Base-by-base conservation (phyloP, 1,140 invertebrate species). In the Venturia canescens region DNA sequence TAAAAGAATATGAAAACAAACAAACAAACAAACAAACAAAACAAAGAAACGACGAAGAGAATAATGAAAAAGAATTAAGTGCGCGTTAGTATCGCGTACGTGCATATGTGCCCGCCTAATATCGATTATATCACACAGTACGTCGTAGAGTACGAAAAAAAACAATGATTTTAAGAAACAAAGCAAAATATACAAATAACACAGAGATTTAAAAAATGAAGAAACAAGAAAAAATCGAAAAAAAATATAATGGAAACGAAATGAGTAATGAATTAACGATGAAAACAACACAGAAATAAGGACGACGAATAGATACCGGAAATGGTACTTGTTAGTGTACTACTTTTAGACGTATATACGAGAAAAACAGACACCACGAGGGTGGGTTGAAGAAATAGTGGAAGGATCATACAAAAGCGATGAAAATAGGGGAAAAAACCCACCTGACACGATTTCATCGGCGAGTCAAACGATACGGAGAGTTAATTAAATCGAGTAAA, bases 61-160 rank as follows among this genome's bases (percentile, higher is more conserved):
- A 34, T 3, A 83, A 80, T n/a, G 74, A 44, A 13, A 44, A 11
- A 44, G 38, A 44, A 44, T 44, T n/a, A n/a, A n/a, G 84, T 80
- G 72, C 76, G 80, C 82, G 83, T 84, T 83, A 80, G 80, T 74
- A 82, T 83, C 81, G 26, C 31, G 72, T 84, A 66, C 50, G 13
- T 63, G 78, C 69, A 79, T 78, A 57, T 57, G 53, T 57, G 53
- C 53, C 38, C 38, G 38, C 18, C 21, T 78, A 88, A 82, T 85
- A 84, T 82, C 83, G 78, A 82, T 60, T 63, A 84, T 84, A 81
- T 85, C 53, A 85, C 82, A 83, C 86, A 84, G 72, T 86, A 81
- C 82, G 83, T 86, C 82, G 84, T 83, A 85, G 83, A 87, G 84
- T 86, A 86, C 81, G 26, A 63, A 70, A 69, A 66, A 76, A 80